phyloP scores from a whole-genome alignment of 2,888 invertebrate genomes.

The Anaspis maculata region DNA sequence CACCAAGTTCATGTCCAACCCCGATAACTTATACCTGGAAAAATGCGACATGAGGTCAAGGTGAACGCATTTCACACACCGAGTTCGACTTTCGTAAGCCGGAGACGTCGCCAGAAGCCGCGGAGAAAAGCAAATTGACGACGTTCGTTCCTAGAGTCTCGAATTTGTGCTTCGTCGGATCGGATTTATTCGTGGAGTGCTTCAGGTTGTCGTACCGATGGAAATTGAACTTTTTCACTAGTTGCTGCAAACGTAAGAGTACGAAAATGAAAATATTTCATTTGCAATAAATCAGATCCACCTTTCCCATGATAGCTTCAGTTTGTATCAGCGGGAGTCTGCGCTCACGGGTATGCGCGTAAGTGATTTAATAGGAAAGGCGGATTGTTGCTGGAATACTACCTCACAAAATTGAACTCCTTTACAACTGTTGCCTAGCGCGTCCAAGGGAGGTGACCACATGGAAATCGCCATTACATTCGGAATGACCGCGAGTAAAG shows the following conservation, averaged over 20 bases:
- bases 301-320: no score
- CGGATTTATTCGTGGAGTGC: conserved; percentile 86
- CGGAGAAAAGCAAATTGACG: conserved; percentile 88
- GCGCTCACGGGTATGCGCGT: no score
- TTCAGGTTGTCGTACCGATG: conserved; percentile 94
- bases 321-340: no score
- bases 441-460: conserved; percentile 91
- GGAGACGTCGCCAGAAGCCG: conserved; percentile 89
- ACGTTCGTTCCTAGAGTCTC: conserved; percentile 88
- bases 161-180: conserved; percentile 83
- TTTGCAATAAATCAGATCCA: no score
- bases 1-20: conserved; percentile 87
- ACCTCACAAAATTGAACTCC: conserved; percentile 92
- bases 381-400: no score
- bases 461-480: conserved; percentile 94
- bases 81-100: conserved; percentile 72
- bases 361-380: no score
- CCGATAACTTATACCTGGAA: conserved; percentile 73
- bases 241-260: conserved; percentile 51
- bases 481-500: conserved; percentile 87
- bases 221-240: conserved; percentile 88
- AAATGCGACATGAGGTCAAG: no score
- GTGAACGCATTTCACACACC: neutral
- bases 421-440: conserved; percentile 82
- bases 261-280: conserved; percentile 6